Evolutionary conservation across 2,113 vertebrate genomes (phyloP), one percentile per base, ranked within the genome.

Genomic region (Oriolus oriolus): DNA sequence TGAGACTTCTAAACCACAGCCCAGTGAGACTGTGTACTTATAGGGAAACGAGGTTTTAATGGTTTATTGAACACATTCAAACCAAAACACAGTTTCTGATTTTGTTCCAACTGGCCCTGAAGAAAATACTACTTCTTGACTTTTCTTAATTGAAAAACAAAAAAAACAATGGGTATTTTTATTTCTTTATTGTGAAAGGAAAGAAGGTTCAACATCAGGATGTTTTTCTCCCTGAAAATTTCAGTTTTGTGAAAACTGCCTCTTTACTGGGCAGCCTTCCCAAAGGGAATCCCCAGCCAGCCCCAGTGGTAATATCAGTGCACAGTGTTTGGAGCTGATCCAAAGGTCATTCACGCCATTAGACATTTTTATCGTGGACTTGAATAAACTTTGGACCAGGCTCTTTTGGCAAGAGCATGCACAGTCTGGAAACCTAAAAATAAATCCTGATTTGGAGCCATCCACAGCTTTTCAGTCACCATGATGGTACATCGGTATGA

Each of bases 201-300:
- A 81, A 80, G 66, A 84, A 50, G 78, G 63, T 77, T 85, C 68
- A 90, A 85, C 91, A 93, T 89, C 47, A 59, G 87, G 78, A 92
- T 95, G 76, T 70, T 95, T 96, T 96, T 81, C 83, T 91, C 96
- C 68, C 69, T 88, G 83, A 95, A 96, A 96, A 90, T 86, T 89
- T 88, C 52, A 75, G 5, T 96, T 96, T 96, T 93, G 69, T 92
- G 57, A 49, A 96, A 97, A 87, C 64, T 3, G 24, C 80, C 65
- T 95, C 89, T 93, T 92, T 68, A 81, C 92, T 89, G 92, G 96
- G 95, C 93, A 97, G 77, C 44, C 79, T 94, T 96, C 93, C 96
- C 96, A 93, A 95, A 86, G 92, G 95, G 93, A 97, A 95, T 96
- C 92, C 93, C 92, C 92, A 94, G 94, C 93, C 95, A 95, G 85